phyloP scores from a whole-genome alignment of 2,888 invertebrate species.

The Hirtodrosophila histrioides region DNA sequence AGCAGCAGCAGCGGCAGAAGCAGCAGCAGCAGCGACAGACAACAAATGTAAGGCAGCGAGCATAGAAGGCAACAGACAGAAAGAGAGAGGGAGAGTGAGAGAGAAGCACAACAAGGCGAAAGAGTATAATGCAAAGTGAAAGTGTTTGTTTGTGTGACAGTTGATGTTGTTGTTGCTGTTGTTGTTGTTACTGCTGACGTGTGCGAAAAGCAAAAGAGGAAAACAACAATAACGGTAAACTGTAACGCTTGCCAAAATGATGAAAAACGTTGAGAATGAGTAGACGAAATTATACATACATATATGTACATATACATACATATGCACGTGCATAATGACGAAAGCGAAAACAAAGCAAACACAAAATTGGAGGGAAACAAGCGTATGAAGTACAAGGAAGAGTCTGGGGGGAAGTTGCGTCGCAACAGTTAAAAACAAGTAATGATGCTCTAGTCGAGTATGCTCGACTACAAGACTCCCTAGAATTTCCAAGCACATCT shows the following conservation, averaged over 20 bases:
- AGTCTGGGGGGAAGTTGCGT: no score
- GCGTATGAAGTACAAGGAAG: no score
- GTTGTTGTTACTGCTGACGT: conserved; percentile 18
- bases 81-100: not conserved
- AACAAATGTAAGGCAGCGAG: conserved; percentile 14
- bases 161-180: conserved; percentile 18
- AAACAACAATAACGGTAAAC: conserved; percentile 30
- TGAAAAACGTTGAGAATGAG: conserved; percentile 5
- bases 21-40: not conserved
- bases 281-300: conserved; percentile 4
- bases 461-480: no score
- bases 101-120: conserved; percentile 13
- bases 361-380: no score
- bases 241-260: conserved; percentile 35
- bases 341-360: conserved; percentile 3
- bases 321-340: conserved; percentile 14
- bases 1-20: conserved; percentile 6
- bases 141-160: conserved; percentile 45
- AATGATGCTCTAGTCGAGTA: no score
- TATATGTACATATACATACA: conserved; percentile 1
- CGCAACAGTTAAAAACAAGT: no score
- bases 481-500: no score
- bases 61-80: conserved; percentile 2
- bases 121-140: conserved; percentile 54
- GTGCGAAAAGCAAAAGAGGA: conserved; percentile 20